These are phyloP conservation scores for Phalera bucephala DNA, from an alignment of 2,888 invertebrate genomes.

Conservation along the genomic window DNA sequence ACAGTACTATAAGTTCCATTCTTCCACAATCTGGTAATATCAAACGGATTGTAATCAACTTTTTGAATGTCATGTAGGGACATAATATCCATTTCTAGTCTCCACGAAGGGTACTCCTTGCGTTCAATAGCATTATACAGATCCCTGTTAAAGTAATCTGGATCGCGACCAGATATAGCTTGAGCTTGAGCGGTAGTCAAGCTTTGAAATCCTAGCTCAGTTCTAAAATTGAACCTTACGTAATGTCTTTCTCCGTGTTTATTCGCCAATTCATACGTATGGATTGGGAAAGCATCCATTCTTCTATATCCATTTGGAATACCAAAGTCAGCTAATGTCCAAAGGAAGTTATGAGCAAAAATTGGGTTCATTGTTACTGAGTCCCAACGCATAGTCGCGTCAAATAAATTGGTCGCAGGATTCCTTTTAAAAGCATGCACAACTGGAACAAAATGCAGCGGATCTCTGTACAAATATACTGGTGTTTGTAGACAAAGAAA, in stretches of 20 bases:
- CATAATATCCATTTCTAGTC: slow-evolving; percentile 66
- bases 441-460: slow-evolving; percentile 75
- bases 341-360: slow-evolving; percentile 87
- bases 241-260: slow-evolving; percentile 85
- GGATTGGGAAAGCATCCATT: slow-evolving; percentile 95
- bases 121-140: slow-evolving; percentile 91
- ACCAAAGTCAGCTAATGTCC: slow-evolving; percentile 92
- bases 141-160: slow-evolving; percentile 92
- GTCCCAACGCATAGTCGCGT: slow-evolving; percentile 72
- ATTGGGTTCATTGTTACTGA: slow-evolving; percentile 81
- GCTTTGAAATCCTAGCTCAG: slow-evolving; percentile 92
- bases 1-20: slow-evolving; percentile 71
- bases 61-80: slow-evolving; percentile 55
- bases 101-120: slow-evolving; percentile 80
- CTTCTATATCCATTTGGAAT: slow-evolving; percentile 93
- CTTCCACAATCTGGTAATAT: slow-evolving; percentile 67
- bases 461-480: slow-evolving; percentile 81
- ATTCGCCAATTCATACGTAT: slow-evolving; percentile 94
- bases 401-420: slow-evolving; percentile 70
- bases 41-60: slow-evolving; percentile 67
- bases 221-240: slow-evolving; percentile 94
- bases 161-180: slow-evolving; percentile 87
- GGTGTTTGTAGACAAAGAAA: slow-evolving; percentile 76
- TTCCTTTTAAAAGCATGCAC: slow-evolving; percentile 81
- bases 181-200: slow-evolving; percentile 84